phyloP scores from a whole-genome alignment of 2,888 invertebrate genomes.

The Melinaea menophilus region DNA sequence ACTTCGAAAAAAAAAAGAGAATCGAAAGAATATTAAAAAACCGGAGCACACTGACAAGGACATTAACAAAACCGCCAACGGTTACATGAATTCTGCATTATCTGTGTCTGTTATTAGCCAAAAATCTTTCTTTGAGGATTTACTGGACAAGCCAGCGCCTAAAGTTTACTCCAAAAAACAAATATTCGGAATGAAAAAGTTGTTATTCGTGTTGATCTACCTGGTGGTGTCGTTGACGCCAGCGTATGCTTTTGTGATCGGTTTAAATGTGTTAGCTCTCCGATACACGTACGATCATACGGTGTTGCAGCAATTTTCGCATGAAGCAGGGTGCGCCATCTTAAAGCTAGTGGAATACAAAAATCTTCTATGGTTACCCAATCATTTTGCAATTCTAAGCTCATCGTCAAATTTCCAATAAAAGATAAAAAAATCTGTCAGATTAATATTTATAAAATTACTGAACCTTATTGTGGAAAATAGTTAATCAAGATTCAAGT shows the following conservation, averaged over 20 bases:
- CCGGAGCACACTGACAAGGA: conserved; percentile 45
- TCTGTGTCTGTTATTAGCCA: conserved; percentile 69
- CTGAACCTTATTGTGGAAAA: conserved; percentile 66
- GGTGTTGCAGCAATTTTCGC: conserved; percentile 84
- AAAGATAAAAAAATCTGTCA: too few species aligned
- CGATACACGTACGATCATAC: conserved; percentile 84
- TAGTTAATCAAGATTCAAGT: too few species aligned
- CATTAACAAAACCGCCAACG: conserved; percentile 67
- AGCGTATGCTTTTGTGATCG: conserved; percentile 88
- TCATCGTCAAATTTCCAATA: too few species aligned
- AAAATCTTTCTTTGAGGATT: conserved; percentile 66
- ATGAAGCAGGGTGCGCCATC: conserved; percentile 90
- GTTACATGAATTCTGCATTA: conserved; percentile 64
- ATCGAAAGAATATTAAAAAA: conserved; percentile 43
- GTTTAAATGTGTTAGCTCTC: conserved; percentile 83
- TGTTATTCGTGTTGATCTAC: conserved; percentile 71
- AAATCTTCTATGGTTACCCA: conserved; percentile 80
- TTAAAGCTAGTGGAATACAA: conserved; percentile 80
- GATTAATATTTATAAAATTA: too few species aligned
- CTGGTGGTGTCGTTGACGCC: conserved; percentile 87
- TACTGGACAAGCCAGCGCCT: conserved; percentile 57
- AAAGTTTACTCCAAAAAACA: conserved; percentile 59
- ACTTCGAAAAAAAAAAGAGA: conserved; percentile 75
- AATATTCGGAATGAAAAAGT: conserved; percentile 58
- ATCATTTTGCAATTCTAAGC: too few species aligned